phyloP scores from a whole-genome alignment of 2,113 vertebrate species.

The Mobula hypostoma region DNA sequence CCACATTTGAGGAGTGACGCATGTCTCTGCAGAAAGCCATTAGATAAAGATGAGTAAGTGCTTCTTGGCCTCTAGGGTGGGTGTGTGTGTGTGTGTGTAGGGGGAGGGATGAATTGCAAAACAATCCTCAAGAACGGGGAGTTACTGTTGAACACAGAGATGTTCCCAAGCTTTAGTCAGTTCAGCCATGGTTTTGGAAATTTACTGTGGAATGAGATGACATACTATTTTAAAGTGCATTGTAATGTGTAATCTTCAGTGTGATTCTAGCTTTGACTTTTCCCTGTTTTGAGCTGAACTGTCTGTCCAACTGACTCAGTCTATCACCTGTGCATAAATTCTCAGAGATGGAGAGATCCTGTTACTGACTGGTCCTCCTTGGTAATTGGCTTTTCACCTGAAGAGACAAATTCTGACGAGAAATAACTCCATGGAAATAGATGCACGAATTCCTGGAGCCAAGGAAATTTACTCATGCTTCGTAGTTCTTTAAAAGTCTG shows the following conservation, averaged over 20 bases:
- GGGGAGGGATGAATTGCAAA: background rate
- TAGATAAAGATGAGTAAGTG: too few species aligned
- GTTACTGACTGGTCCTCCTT: background rate
- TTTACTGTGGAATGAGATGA: background rate
- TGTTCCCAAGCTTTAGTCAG: background rate
- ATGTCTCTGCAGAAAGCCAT: too few species aligned
- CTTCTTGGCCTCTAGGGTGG: too few species aligned
- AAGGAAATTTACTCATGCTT: background rate
- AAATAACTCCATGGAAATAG: background rate
- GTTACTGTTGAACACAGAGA: background rate
- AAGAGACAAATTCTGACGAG: background rate
- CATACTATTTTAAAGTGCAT: background rate
- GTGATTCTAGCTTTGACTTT: background rate
- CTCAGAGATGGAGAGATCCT: background rate
- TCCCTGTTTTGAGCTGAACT: background rate
- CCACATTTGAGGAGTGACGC: background rate
- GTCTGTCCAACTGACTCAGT: background rate
- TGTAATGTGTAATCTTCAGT: background rate
- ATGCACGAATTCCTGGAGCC: background rate
- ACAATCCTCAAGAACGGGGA: background rate
- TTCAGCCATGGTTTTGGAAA: background rate
- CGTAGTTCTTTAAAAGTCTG: background rate
- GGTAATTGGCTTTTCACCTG: background rate
- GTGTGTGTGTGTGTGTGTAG: too few species aligned
- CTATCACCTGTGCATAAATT: background rate